Conservation (phyloP, 2,797 vertebrate genomes). For the Pogoniulus pusillus region DNA sequence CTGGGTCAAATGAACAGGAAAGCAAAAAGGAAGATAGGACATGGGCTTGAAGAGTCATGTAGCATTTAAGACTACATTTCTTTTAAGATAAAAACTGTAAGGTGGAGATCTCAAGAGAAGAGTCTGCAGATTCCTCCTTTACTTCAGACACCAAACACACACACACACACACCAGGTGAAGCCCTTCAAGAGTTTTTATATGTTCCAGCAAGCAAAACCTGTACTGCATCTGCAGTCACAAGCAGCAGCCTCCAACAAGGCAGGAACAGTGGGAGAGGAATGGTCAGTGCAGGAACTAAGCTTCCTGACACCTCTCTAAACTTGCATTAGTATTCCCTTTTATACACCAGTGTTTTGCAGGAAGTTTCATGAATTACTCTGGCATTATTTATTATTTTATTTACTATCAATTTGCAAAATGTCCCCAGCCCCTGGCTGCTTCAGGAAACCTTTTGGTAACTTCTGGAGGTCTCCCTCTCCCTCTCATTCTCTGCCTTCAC, state of each 20-base stretch:
- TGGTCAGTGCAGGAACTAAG: neutral
- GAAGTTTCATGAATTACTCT: neutral
- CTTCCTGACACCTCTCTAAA: neutral
- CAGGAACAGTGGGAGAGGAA: neutral
- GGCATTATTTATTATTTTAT: neutral
- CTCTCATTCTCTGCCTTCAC: neutral
- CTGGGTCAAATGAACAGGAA: neutral
- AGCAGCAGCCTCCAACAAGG: neutral
- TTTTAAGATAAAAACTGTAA: neutral
- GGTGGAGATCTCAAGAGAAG: neutral
- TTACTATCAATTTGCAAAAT: neutral
- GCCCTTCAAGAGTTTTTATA: neutral
- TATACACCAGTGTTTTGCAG: neutral
- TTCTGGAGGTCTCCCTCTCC: neutral
- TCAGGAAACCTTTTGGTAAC: neutral
- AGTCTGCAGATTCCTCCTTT: neutral
- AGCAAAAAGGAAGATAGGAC: neutral
- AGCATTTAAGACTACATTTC: neutral
- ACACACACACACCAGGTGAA: too few species aligned
- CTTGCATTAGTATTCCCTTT: neutral
- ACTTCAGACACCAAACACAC: too few species aligned
- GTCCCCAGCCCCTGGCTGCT: neutral
- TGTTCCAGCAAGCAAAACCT: neutral
- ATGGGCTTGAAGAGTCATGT: neutral
- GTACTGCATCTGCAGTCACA: rapidly evolving